Evolutionary conservation across 2,797 vertebrate species (phyloP).

Genomic region (Malurus splendens): DNA sequence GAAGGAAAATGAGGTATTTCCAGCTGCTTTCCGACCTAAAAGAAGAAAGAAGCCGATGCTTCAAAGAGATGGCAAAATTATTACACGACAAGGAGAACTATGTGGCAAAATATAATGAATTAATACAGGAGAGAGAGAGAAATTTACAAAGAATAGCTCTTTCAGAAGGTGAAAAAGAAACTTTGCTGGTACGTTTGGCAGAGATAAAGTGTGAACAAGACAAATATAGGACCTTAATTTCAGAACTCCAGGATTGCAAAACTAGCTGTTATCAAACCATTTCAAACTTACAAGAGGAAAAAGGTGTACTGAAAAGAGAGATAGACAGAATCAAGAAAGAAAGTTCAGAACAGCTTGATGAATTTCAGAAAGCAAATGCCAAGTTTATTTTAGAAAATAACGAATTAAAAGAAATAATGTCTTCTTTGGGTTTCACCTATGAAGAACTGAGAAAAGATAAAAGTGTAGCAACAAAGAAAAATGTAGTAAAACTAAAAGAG

Average conservation of each 20-base stretch:
- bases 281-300: slow-evolving; percentile 72
- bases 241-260: slow-evolving; percentile 65
- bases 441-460: not conserved
- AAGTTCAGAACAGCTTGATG: not conserved
- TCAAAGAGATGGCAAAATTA: not conserved
- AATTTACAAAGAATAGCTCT: not conserved
- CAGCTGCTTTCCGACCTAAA: slow-evolving; percentile 33
- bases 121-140: not conserved
- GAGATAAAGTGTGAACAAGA: not conserved
- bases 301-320: not conserved
- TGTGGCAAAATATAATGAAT: not conserved
- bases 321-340: not conserved
- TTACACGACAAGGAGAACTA: not conserved
- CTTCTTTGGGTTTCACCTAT: not conserved
- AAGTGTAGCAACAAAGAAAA: not conserved
- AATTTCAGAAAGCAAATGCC: not conserved
- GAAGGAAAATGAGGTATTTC: not conserved
- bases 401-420: slow-evolving; percentile 32
- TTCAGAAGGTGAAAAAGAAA: not conserved
- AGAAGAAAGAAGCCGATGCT: slow-evolving; percentile 4
- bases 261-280: slow-evolving; percentile 60
- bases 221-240: not conserved
- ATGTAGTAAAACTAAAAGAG: not conserved
- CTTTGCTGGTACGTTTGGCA: not conserved
- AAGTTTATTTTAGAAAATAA: not conserved